Evolutionary conservation across 2,797 vertebrate species (phyloP), one percentile per base, ranked within the genome.

Genomic region (Alca torda): DNA sequence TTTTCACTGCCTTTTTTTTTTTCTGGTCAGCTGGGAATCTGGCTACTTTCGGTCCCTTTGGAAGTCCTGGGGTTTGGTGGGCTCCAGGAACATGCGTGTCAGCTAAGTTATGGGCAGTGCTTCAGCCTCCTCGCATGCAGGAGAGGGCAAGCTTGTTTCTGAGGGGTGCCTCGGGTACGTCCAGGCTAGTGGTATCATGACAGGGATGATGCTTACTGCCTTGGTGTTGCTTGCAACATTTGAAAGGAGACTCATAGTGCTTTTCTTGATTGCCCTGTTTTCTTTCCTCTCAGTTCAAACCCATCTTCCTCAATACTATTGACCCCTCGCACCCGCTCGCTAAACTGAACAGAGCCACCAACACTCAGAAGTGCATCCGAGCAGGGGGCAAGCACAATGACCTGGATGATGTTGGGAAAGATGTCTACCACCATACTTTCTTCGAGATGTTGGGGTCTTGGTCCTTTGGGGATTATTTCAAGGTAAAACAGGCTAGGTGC

Each of bases 401-500:
- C 96, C 98, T 99, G 95, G 99, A 99, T 1, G 99, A 99, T 0
- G 99, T 99, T 21, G 99, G 99, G n/a, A 99, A 99, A 91, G 99
- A 99, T 39, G 99, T 99, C 69, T 99, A 99, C 95, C 99, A 99
- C 90, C 99, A 99, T 98, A 99, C 99, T 79, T 99, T 99, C 98
- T 99, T 99, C 5, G 99, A 99, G 98, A 99, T 99, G 99, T 80
- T 99, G 97, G 99, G 99, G 4, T 99, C 99, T 88, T 99, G 99
- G 99, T 99, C 99, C 86, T 99, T 99, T 75, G 99, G 99, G 24
- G 99, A 99, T 98, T 99, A 99, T 95, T 99, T 99, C 93, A 99
- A 99, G 99, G 99, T 99, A 96, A 90, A 79, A 11, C 17, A 76
- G 60, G 25, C 82, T 35, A 24, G n/a, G 8, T 65, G 64, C 75